A percentile compares a stretch with the other conserved stretches of the same genome.
Evolutionary conservation across 2,888 invertebrate species (phyloP).

Genomic region (Brachylomia viminalis): DNA sequence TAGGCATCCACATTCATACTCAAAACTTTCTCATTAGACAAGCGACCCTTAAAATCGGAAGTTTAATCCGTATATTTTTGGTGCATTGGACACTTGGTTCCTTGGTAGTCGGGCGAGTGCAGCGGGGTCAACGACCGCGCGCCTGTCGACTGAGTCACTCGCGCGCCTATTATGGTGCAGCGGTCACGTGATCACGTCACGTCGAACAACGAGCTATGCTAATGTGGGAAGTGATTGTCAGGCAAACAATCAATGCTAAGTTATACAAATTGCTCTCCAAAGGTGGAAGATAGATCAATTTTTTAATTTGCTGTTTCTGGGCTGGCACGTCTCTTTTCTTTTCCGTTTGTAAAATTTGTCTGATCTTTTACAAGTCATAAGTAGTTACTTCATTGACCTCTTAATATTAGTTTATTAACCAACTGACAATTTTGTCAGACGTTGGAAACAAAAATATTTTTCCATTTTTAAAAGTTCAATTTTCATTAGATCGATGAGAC

Average conservation of each 20-base stretch:
- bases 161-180: constrained; percentile 63
- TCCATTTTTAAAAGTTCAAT: not conserved
- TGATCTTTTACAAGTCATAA: not conserved
- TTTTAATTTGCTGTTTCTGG: constrained; percentile 13
- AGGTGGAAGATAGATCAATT: not conserved
- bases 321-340: not conserved
- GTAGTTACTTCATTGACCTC: not conserved
- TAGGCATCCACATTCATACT: not conserved
- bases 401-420: not conserved
- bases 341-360: not conserved
- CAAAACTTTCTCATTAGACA: not conserved
- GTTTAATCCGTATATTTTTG: constrained; percentile 39
- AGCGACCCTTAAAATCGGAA: not conserved
- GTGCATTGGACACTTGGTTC: constrained; percentile 68
- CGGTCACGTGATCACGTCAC: constrained; percentile 53
- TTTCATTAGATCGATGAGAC: not conserved
- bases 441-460: not conserved
- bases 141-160: constrained; percentile 69
- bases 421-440: not conserved
- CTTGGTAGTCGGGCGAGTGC: constrained; percentile 63
- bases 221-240: constrained; percentile 54
- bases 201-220: constrained; percentile 40
- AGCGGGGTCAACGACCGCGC: constrained; percentile 69
- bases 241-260: constrained; percentile 33
- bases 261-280: constrained; percentile 26